Evolutionary conservation across 1,140 invertebrate genomes (phyloP), one percentile per base, ranked within the genome.

Genomic region (Brachionus angularis): DNA sequence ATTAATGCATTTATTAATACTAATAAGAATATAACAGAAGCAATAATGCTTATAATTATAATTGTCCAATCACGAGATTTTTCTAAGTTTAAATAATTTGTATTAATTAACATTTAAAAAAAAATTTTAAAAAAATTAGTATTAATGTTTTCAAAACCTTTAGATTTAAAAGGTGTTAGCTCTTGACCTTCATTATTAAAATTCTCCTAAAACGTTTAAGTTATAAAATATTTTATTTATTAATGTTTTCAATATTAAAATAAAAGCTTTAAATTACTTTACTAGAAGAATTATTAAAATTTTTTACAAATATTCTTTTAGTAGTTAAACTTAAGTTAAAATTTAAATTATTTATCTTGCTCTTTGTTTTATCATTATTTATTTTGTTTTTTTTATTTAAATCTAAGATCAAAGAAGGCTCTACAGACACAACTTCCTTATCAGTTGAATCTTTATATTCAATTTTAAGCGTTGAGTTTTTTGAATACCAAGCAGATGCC

Each of bases 41-140:
- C 62, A 27, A 67, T 50, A 5, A 67, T 67, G 29, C 62, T 67
- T 16, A 67, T 67, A 10, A 67, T 67, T 23, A 67, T 25, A 1
- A 46, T 21, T 3, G 62, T 67, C 62, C 62, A 67, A 16, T 67
- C 53, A 39, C 39, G 46, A 46, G 47, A 5, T 27, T 67, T 67
- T 14, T 33, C 62, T 67, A 50, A 25, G 10, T 12, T 12, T 25
- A 25, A 25, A 50, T 25, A 25, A 50, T 12, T 27, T 23, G 5
- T 12, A 23, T 7, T 8, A 25, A 25, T 0, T 25, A 25, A 25
- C 8, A 25, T 8, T 25, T 1, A 50, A 50, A 25, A 25, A 5
- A 25, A 50, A 36, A 55, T 33, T 42, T 34, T 16, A 33, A 34
- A 34, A 58, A 34, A 33, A 34, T 14, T 14, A 58, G 7, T 16